Percentiles rank a stretch among this genome's conserved stretches.
phyloP scores from a whole-genome alignment of 2,113 vertebrate genomes.

The Thinocorus orbignyianus region DNA sequence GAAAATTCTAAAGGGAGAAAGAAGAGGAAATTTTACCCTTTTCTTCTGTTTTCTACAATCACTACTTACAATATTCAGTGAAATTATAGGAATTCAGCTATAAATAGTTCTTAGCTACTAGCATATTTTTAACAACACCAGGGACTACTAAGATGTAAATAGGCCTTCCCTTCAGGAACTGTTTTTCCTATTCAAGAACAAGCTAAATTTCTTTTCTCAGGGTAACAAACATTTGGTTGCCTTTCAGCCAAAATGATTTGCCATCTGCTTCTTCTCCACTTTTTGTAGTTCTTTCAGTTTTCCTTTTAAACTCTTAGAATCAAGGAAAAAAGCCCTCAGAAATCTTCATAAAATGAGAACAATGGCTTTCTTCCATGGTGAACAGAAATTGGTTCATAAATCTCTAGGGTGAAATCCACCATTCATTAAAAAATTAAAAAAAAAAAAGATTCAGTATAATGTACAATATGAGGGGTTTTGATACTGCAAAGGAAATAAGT shows the following conservation, averaged over 20 bases:
- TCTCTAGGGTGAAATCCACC: not conserved
- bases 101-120: not conserved
- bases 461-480: not conserved
- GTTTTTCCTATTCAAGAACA: not conserved
- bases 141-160: not conserved
- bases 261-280: not conserved
- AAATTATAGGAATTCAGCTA: not conserved
- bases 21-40: not conserved
- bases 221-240: not conserved
- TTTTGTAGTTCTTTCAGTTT: not conserved
- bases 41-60: not conserved
- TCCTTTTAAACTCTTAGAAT: not conserved
- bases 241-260: not conserved
- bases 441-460: not conserved
- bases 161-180: not conserved
- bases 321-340: not conserved
- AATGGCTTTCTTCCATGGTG: not conserved
- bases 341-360: not conserved
- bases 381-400: not conserved
- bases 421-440: not conserved
- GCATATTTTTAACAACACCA: not conserved
- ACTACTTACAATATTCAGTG: not conserved
- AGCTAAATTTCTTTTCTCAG: not conserved
- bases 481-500: not conserved
- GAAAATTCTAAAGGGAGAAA: not conserved